Evolutionary conservation across 2,113 vertebrate genomes (phyloP), one percentile per base, ranked within the genome.

Genomic region (Bufo gargarizans): DNA sequence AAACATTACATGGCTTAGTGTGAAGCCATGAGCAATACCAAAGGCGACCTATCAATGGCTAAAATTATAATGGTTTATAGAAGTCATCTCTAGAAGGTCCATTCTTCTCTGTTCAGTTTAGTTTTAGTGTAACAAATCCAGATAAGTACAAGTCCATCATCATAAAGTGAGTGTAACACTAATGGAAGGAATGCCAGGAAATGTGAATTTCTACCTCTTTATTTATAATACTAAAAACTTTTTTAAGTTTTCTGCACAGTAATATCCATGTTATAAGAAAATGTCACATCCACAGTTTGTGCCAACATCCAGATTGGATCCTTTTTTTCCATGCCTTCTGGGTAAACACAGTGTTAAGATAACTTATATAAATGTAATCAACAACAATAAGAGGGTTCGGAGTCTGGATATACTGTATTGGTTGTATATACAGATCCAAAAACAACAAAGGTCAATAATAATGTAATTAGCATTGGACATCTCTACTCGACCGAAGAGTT

Each of bases 191-290:
- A 45, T 43, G 33, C 33, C 69, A 71, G 22, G 69, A 71, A 71
- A 43, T 71, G 13, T 71, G 69, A 71, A 74, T 19, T 17, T 74
- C 71, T 74, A 74, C 71, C 71, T 74, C 71, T 47, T 74, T 74
- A 45, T 72, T 72, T 72, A 72, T 74, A 17, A 74, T 3, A 49
- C 43, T 47, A 47, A 47, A 47, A 47, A 47, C 69, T 33, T 53
- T n/a, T n/a, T n/a, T n/a, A 17, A 43, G 43, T 74, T 74, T 47
- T 17, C 71, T 47, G 14, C 16, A 74, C 17, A 74, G 43, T 74
- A 47, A 74, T 74, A 47, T 74, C 9, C 33, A 71, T 16, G 1
- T 3, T 45, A 6, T 43, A 16, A 47, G 43, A 47, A n/a, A 69
- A 43, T 17, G 71, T 19, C 43, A 74, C 71, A 13, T 0, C 45